Conservation (phyloP, 1,140 invertebrate genomes). For the Arctopsyche grandis region DNA sequence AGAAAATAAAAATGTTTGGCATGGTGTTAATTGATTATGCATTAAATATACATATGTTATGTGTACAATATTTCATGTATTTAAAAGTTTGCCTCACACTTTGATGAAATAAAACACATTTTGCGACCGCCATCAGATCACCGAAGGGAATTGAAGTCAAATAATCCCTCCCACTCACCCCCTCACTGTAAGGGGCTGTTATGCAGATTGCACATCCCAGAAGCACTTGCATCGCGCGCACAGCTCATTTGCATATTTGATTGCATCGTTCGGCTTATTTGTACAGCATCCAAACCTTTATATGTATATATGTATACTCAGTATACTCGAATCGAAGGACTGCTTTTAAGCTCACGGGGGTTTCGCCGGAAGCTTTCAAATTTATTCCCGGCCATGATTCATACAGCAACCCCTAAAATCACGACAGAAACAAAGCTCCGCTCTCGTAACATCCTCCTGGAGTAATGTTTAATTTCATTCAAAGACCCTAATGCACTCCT, state of each 20-base stretch:
- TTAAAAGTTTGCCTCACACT: background rate
- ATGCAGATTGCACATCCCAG: conserved; percentile 23
- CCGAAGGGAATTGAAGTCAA: background rate
- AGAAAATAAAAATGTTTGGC: too few species aligned
- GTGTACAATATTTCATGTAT: too few species aligned
- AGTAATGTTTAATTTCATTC: too few species aligned
- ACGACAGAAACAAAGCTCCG: too few species aligned
- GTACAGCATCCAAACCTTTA: background rate
- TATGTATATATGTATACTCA: background rate
- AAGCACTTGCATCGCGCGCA: conserved; percentile 7
- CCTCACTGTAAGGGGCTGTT: background rate
- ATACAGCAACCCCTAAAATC: too few species aligned
- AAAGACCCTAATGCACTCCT: too few species aligned
- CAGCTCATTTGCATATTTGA: conserved; percentile 37
- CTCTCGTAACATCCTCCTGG: too few species aligned
- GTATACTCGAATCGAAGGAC: background rate
- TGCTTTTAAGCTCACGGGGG: too few species aligned
- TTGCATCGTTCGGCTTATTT: conserved; percentile 13
- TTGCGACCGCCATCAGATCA: background rate
- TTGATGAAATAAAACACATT: background rate
- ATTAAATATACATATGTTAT: too few species aligned
- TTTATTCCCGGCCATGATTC: too few species aligned
- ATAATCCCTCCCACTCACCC: background rate
- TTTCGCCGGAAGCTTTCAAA: too few species aligned
- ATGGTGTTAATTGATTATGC: too few species aligned